Evolutionary conservation across 2,113 vertebrate genomes (phyloP).

Genomic region (Bucco capensis): DNA sequence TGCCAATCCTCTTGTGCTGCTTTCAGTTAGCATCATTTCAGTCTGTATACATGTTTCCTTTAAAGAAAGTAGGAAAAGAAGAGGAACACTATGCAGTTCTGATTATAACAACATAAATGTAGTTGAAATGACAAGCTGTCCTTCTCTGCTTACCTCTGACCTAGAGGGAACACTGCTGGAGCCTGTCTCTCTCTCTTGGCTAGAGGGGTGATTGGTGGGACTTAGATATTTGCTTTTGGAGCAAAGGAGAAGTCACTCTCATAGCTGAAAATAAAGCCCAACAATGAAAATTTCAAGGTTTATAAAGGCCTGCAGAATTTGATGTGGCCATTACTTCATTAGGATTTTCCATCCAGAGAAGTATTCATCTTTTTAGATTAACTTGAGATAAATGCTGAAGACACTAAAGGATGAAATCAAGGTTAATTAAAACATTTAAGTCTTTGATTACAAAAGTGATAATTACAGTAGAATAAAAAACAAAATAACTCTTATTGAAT

Average conservation of each 20-base stretch:
- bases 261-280: background rate
- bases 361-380: background rate
- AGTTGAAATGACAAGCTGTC: background rate
- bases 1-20: background rate
- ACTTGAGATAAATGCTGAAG: background rate
- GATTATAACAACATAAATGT: background rate
- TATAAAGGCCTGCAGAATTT: background rate
- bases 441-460: background rate
- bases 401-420: background rate
- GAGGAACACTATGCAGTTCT: background rate
- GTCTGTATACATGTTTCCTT: background rate
- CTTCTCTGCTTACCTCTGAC: background rate
- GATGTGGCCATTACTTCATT: background rate
- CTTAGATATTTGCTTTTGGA: background rate
- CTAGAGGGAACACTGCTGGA: background rate
- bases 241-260: background rate
- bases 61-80: background rate
- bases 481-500: background rate
- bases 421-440: background rate
- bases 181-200: accelerated
- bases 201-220: background rate
- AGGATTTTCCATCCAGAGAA: background rate
- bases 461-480: background rate
- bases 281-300: background rate
- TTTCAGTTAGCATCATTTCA: background rate